Base-by-base conservation (phyloP, 1,140 invertebrate species). In the Eciton burchellii region DNA sequence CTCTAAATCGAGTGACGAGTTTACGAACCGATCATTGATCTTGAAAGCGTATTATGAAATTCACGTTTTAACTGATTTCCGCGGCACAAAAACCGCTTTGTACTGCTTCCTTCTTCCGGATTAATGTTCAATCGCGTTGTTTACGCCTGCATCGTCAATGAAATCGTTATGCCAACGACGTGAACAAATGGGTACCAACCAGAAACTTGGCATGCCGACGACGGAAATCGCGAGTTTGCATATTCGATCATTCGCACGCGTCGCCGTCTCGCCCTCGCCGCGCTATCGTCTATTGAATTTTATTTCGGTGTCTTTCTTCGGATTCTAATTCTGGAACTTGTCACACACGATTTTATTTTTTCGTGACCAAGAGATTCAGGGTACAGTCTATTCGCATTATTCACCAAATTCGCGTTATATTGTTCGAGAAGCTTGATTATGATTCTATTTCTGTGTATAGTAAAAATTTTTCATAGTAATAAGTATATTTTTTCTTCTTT, bases 211-310 rank as follows among this genome's bases (percentile, higher is more conserved):
- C 84, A 86, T 73, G 26, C 21, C 19, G 8, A 41, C 60, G 49
- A 57, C 24, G 26, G 60, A 1, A 60, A 66, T 57, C 41, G 21
- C 45, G 62, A 41, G 19, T 83, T 70, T 63, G 49, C 73, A 63
- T 68, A 14, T 16, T 54, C 66, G 52, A 81, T 74, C 84, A 57
- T 68, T 87, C 49, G 19, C 14, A 45, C 82, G 76, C 24, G 59
- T 60, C 62, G 65, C 54, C 65, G 82, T 73, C 79, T 84, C 82
- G 57, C 86, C 66, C 57, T 35, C 84, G 60, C 60, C 45, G 26
- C 49, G 19, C 14, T 29, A 52, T 85, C 85, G 45, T 57, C 35
- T 16, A 41, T 66, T 16, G 19, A 26, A 21, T 45, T 62, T 29
- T 11, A 41, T 24, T 16, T 71, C 12, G 24, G 59, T 3, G 19